These are phyloP conservation scores for Nicator chloris DNA, from an alignment of 2,113 vertebrate genomes.

Conservation along the genomic window DNA sequence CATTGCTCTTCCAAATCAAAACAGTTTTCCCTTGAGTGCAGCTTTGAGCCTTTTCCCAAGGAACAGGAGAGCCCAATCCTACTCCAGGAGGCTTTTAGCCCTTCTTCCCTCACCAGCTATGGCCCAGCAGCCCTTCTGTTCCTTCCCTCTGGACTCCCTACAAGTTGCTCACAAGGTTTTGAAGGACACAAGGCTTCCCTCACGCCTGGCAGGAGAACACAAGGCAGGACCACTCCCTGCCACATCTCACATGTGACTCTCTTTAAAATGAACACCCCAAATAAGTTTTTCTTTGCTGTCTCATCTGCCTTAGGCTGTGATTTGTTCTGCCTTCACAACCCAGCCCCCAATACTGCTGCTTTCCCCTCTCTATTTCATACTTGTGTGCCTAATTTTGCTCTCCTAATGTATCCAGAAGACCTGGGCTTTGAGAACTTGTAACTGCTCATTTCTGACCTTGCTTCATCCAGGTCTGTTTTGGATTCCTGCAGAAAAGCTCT, in stretches of 20 bases:
- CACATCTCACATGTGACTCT: neutral
- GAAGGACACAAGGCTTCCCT: neutral
- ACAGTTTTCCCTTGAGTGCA: neutral
- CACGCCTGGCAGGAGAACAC: neutral
- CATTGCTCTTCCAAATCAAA: neutral
- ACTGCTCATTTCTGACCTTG: neutral
- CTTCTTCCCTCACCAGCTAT: neutral
- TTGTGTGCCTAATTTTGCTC: neutral
- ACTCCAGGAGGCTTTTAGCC: accelerated
- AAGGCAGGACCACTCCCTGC: neutral
- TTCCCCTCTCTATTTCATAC: neutral
- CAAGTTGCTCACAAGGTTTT: neutral
- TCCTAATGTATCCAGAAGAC: neutral
- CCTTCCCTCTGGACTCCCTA: neutral
- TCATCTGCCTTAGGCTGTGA: neutral
- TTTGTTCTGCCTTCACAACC: neutral
- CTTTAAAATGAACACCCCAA: neutral
- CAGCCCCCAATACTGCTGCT: accelerated
- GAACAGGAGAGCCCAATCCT: neutral
- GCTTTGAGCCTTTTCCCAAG: neutral
- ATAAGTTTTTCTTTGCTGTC: neutral
- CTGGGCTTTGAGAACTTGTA: neutral
- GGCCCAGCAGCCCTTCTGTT: neutral
- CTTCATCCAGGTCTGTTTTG: neutral
- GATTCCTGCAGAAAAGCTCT: neutral